Percentiles rank a stretch among this genome's conserved stretches.
Conservation (phyloP, 2,797 vertebrate genomes). For the Psittacula echo region DNA sequence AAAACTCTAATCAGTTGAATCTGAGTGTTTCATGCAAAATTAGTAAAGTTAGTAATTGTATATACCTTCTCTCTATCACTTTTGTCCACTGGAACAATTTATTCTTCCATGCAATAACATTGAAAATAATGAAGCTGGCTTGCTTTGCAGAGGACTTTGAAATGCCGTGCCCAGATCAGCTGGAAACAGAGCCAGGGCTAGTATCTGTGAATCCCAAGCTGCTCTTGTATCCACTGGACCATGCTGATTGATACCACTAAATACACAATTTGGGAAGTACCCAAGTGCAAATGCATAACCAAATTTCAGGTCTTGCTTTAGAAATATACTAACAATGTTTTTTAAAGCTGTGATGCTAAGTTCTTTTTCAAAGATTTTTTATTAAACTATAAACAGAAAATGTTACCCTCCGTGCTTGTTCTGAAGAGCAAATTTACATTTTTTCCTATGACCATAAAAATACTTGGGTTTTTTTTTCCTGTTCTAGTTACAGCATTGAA, state of each 20-base stretch:
- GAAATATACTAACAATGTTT: neutral
- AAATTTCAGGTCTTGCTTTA: slow-evolving; percentile 1
- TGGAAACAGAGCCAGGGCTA: neutral
- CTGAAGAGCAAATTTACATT: neutral
- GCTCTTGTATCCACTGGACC: neutral
- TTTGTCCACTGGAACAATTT: neutral
- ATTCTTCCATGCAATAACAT: neutral
- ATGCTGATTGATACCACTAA: neutral
- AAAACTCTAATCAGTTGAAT: neutral
- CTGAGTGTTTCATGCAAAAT: neutral
- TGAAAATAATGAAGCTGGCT: slow-evolving; percentile 10
- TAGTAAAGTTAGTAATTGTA: neutral
- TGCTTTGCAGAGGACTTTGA: slow-evolving; percentile 5
- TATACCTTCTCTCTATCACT: neutral
- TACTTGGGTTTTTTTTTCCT: neutral
- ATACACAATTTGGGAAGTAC: neutral
- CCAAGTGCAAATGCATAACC: neutral
- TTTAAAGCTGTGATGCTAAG: neutral
- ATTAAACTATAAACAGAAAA: neutral
- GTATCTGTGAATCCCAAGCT: neutral
- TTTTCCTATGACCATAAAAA: neutral
- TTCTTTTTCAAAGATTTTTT: neutral
- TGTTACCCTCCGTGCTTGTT: neutral
- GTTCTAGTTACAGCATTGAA: neutral
- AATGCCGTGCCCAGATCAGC: neutral